Evolutionary conservation across 2,888 invertebrate species (phyloP), one percentile per base, ranked within the genome.

Genomic region (Tipula lateralis): DNA sequence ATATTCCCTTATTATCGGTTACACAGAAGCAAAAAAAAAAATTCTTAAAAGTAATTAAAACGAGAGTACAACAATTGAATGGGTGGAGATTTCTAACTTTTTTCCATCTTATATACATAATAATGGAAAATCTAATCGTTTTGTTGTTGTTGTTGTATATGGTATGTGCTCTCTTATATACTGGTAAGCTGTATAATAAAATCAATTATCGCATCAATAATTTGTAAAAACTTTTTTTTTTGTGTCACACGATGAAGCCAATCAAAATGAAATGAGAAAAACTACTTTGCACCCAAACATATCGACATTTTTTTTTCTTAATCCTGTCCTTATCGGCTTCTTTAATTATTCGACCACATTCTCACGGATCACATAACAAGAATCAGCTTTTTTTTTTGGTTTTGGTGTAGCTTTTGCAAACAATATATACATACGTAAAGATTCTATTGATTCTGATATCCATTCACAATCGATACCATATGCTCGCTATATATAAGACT

Each of bases 201-300:
- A 66, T 66, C 66, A 66, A 66, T 66, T 66, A 66, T 66, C 66
- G 66, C 66, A 66, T 66, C 66, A 66, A 66, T 66, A 66, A 66
- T 66, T 66, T 66, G 66, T 66, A 3, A 9, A 24, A 24, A 66
- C n/a, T 50, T n/a, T 50, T 5, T n/a, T 0, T 16, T 66, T 66
- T 50, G 19, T 24, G 66, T 66, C 66, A 66, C 66, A 66, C 66
- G 66, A 24, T 66, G 66, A 66, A 66, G 66, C 66, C 66, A 66
- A 66, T 66, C 19, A 66, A 66, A 66, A 66, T 66, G 4, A 24
- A 66, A 66, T 24, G 66, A 2, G 24, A 66, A 66, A 32, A 66
- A 66, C 24, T 66, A 24, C 66, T 66, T 24, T 66, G 24, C 66
- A 9, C 19, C 16, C 50, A 50, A 16, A 66, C 24, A 24, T 66